Percentiles rank a stretch among this genome's conserved stretches.
Conservation (phyloP, 2,113 vertebrate genomes). For the Parotia lawesii region DNA sequence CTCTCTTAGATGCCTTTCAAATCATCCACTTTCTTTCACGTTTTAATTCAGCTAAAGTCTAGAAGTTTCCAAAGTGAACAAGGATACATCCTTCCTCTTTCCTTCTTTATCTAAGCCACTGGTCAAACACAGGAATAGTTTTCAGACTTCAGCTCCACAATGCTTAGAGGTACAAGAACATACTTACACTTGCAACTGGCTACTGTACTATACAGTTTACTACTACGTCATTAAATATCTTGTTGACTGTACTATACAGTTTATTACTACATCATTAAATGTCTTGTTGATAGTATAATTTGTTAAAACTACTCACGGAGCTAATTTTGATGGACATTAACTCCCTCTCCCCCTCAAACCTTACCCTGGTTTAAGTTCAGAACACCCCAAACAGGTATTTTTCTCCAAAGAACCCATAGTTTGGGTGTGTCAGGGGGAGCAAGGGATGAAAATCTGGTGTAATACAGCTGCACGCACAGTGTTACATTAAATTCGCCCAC, state of each 20-base stretch:
- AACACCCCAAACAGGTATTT: not conserved
- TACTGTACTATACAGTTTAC: not conserved
- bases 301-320: not conserved
- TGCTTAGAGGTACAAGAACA: not conserved
- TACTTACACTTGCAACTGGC: not conserved
- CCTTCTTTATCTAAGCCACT: not conserved
- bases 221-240: not conserved
- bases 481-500: not conserved
- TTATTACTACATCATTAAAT: not conserved
- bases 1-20: not conserved
- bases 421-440: not conserved
- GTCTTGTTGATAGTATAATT: not conserved
- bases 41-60: not conserved
- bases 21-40: accelerated
- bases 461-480: not conserved
- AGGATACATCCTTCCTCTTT: not conserved
- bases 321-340: not conserved
- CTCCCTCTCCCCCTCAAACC: accelerated
- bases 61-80: not conserved
- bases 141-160: not conserved
- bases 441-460: not conserved
- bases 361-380: not conserved
- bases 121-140: not conserved
- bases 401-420: not conserved
- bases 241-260: not conserved